Conservation (phyloP, 1,140 invertebrate species). For the Hylyphantes graminicola region DNA sequence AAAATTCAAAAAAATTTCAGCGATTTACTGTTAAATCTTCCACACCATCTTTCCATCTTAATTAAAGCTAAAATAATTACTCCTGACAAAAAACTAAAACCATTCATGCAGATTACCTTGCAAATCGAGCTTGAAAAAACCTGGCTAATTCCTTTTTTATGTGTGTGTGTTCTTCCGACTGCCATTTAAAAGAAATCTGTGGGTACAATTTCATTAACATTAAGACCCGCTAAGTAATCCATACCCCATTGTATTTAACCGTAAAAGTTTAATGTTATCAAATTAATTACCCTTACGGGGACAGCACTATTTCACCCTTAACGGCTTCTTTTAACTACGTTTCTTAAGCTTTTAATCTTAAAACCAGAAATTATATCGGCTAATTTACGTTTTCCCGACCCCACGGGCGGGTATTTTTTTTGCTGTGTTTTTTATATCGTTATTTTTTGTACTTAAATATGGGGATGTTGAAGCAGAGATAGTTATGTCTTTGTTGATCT, state of each 20-base stretch:
- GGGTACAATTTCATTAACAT: conserved; percentile 23
- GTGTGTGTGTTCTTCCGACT: background rate
- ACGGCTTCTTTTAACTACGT: conserved; percentile 54
- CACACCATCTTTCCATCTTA: too few relatives aligned
- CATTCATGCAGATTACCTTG: too few relatives aligned
- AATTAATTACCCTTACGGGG: conserved; percentile 47
- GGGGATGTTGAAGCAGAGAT: background rate
- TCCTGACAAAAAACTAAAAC: too few relatives aligned
- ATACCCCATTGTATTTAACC: conserved; percentile 31
- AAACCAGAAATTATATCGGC: conserved; percentile 52
- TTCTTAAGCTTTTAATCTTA: conserved; percentile 55
- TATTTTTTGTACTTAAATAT: background rate
- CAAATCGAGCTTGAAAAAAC: too few relatives aligned
- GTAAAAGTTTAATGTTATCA: conserved; percentile 56
- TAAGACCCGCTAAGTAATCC: conserved; percentile 36
- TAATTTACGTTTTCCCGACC: conserved; percentile 51
- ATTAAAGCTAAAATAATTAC: too few relatives aligned
- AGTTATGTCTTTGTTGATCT: conserved; percentile 4
- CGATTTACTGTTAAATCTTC: too few relatives aligned
- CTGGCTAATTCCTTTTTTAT: too few relatives aligned
- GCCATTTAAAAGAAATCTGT: background rate
- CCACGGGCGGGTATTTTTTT: conserved; percentile 22
- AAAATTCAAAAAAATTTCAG: too few relatives aligned
- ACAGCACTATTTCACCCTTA: conserved; percentile 34
- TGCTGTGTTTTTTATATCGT: background rate